A percentile compares a stretch with the other conserved stretches of the same genome.
Conservation (phyloP, 2,888 invertebrate genomes). For the Orthosia cruda region DNA sequence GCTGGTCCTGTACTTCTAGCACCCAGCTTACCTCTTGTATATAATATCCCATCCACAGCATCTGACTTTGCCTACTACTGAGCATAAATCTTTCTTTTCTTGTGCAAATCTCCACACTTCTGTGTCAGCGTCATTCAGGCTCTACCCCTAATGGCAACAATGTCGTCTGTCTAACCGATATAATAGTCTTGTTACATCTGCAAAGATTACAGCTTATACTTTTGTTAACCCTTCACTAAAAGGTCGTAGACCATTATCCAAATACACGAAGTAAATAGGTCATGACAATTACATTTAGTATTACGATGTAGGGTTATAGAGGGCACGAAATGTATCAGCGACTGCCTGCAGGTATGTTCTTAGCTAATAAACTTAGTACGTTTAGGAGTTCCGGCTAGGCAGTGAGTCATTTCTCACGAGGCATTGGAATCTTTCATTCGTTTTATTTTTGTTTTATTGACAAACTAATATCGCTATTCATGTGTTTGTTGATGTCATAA, state of each 20-base stretch:
- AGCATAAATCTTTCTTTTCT: too few species aligned
- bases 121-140: too few species aligned
- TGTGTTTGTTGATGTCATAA: constrained; percentile 17
- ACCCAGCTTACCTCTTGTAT: too few species aligned
- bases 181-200: background rate
- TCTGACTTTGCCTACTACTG: too few species aligned
- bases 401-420: constrained; percentile 35
- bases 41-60: too few species aligned
- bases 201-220: constrained; percentile 4
- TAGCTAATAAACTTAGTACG: constrained; percentile 7
- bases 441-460: constrained; percentile 34
- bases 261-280: constrained; percentile 20
- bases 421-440: constrained; percentile 21
- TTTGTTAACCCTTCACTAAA: constrained; percentile 3
- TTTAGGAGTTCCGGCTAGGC: constrained; percentile 45
- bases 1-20: background rate
- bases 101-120: too few species aligned
- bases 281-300: constrained; percentile 26
- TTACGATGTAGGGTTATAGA: constrained; percentile 28
- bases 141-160: too few species aligned
- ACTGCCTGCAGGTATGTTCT: constrained; percentile 17
- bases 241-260: constrained; percentile 24
- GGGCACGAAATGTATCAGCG: constrained; percentile 31
- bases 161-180: too few species aligned
- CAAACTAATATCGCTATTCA: constrained; percentile 13